phyloP scores from a whole-genome alignment of 2,888 invertebrate species.

The Arenicola marina region DNA sequence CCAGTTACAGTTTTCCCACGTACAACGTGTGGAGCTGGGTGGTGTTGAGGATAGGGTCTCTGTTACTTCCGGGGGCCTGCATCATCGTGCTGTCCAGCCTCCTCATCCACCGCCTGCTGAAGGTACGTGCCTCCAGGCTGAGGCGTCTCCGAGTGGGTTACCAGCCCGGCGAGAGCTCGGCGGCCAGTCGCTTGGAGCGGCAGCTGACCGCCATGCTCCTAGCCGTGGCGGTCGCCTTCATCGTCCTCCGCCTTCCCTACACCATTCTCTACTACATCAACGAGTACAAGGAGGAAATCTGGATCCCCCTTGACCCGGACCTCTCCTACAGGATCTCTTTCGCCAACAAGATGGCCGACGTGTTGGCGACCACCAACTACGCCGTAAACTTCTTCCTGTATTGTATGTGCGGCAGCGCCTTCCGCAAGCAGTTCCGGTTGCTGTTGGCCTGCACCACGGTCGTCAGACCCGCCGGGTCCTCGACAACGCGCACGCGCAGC shows the following conservation, averaged over 20 bases:
- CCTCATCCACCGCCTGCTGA: slow-evolving; percentile 5
- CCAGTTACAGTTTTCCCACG: no score
- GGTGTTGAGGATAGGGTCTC: slow-evolving; percentile 5
- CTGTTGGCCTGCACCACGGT: slow-evolving; percentile 4
- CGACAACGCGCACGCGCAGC: no score
- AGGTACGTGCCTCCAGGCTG: not conserved
- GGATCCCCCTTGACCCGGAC: not conserved
- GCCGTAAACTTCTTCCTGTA: slow-evolving; percentile 16
- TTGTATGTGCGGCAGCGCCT: slow-evolving; percentile 2
- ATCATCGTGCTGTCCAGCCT: slow-evolving; percentile 11
- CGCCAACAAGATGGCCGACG: not conserved
- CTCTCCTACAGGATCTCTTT: not conserved
- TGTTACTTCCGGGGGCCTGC: slow-evolving; percentile 4
- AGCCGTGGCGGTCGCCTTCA: slow-evolving; percentile 10
- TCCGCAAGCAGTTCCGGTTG: not conserved
- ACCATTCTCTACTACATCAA: slow-evolving; percentile 12
- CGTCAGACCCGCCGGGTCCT: no score
- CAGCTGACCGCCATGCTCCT: slow-evolving; percentile 17
- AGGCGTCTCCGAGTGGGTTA: not conserved
- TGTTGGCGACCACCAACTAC: slow-evolving; percentile 9
- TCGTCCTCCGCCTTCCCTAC: slow-evolving; percentile 16
- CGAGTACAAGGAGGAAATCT: not conserved
- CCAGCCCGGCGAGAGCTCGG: not conserved
- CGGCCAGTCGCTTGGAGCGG: not conserved
- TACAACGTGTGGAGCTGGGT: not conserved